Evolutionary conservation across 2,113 vertebrate genomes (phyloP), one percentile per base, ranked within the genome.

Genomic region (Cyanocitta stelleri): DNA sequence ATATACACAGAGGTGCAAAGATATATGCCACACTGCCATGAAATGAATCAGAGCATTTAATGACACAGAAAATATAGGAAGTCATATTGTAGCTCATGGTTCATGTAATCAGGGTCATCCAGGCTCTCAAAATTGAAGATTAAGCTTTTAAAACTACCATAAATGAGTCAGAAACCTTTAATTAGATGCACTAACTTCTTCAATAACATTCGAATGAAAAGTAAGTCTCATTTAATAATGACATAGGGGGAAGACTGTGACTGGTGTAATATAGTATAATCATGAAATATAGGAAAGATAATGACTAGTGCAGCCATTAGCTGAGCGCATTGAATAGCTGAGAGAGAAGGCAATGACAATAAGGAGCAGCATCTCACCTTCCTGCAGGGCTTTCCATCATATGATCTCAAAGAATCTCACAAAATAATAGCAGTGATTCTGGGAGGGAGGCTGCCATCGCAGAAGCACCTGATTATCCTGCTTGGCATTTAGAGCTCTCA

Each of bases 191-290:
- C 67, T 97, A 96, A 96, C 75, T 94, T 95, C 85, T 95, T 84
- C 85, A 94, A 93, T 94, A 96, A 94, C 35, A 94, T 90, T 77
- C 64, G 39, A 95, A 94, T 93, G 85, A 95, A 95, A 96, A 90
- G 82, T 81, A 93, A 95, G 83, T 81, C 92, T 88, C 72, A 86
- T 95, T 95, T 95, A 96, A 88, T 55, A 92, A 59, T 90, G 92
- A 96, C 96, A 95, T 83, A 91, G 35, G 19, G 35, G 78, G 67
- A 90, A 32, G 55, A 92, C 17, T 93, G 76, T 93, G 79, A 62
- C 92, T 88, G n/a, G 63, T 88, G 30, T 90, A 88, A 95, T 77
- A 94, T 7, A 85, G 41, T 30, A 88, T 93, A 91, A 94, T 93
- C 1, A 6, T 94, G 89, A 97, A 93, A 95, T 93, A 95, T 71